These are phyloP conservation scores for Kryptopterus vitreolus DNA, from an alignment of 2,797 vertebrate genomes.

Conservation along the genomic window DNA sequence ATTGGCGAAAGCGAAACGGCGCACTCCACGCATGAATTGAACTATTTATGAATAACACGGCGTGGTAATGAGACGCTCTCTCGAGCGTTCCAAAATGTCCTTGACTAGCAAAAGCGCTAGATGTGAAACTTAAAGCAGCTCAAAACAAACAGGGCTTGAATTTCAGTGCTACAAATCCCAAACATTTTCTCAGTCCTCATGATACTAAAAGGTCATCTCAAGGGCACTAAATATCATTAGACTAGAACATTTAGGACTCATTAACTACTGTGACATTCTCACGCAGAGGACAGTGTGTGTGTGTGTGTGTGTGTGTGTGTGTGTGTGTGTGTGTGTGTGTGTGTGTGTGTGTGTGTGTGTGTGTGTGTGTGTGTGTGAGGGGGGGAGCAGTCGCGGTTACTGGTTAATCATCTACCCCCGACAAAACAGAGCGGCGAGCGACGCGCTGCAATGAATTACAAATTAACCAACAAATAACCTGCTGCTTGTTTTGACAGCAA, in stretches of 20 bases:
- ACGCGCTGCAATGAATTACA: constrained; percentile 68
- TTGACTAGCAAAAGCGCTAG: not conserved
- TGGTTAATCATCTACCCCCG: constrained; percentile 76
- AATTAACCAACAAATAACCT: constrained; percentile 67
- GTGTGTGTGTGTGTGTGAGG: too few species aligned
- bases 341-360: too few species aligned
- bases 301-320: too few species aligned
- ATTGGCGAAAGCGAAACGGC: not conserved
- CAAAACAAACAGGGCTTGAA: constrained; percentile 12
- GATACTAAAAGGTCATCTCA: constrained; percentile 31
- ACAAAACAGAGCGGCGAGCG: constrained; percentile 61
- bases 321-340: too few species aligned
- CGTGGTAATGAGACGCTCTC: not conserved
- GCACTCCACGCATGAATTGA: not conserved
- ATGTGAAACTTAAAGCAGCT: not conserved
- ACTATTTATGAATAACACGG: not conserved
- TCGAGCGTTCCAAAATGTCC: not conserved
- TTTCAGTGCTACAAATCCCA: not conserved
- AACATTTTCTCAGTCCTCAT: not conserved
- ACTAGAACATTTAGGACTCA: constrained; percentile 50
- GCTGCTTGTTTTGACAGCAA: constrained; percentile 31
- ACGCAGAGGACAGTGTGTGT: constrained; percentile 50
- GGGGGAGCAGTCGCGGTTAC: constrained; percentile 54
- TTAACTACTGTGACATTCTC: constrained; percentile 46
- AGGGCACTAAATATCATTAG: constrained; percentile 30